Percentiles rank a stretch among this genome's conserved stretches.
Evolutionary conservation across 2,113 vertebrate genomes (phyloP).

Genomic region (Crotalus helleri): DNA sequence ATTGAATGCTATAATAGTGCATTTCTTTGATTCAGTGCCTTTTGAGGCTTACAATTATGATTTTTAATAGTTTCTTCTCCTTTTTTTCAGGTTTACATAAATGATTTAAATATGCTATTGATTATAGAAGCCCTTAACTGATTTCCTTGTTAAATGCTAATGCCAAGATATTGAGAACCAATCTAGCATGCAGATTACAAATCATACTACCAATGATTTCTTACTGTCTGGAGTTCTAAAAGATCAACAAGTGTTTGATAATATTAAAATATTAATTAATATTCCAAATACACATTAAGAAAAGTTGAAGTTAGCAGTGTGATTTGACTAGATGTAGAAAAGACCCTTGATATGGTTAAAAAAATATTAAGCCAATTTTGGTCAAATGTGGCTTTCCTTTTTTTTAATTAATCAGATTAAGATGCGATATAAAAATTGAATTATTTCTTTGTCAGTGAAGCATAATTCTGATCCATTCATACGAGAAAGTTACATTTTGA

Average conservation of each 20-base stretch:
- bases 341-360: too few relatives aligned
- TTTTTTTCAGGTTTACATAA: background rate
- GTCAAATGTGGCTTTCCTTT: too few relatives aligned
- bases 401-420: too few relatives aligned
- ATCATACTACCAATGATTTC: background rate
- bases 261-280: background rate
- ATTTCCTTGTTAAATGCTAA: background rate
- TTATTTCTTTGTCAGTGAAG: too few relatives aligned
- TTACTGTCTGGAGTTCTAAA: background rate
- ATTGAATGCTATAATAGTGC: background rate
- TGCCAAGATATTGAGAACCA: background rate
- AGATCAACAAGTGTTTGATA: background rate
- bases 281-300: background rate
- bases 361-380: too few relatives aligned
- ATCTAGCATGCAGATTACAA: background rate
- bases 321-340: too few relatives aligned
- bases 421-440: too few relatives aligned
- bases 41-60: background rate
- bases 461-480: too few relatives aligned
- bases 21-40: background rate
- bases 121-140: background rate
- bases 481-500: too few relatives aligned
- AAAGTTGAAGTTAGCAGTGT: too few relatives aligned
- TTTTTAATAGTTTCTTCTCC: background rate
- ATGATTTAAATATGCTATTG: background rate